These are phyloP conservation scores for Coleophora deauratella DNA, from an alignment of 2,888 invertebrate genomes.

Conservation along the genomic window DNA sequence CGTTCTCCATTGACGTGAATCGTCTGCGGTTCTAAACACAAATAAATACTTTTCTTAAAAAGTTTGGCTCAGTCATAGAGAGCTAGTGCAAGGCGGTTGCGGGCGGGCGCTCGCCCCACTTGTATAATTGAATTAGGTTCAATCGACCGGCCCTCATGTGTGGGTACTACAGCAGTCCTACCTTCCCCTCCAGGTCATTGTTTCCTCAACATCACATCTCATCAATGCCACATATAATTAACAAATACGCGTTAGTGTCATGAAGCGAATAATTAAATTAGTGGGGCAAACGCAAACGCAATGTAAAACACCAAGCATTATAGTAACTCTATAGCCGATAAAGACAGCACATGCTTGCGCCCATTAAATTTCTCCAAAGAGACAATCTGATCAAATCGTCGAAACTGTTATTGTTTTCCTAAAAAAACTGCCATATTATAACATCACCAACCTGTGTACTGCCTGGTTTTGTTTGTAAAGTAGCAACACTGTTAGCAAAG, in stretches of 20 bases:
- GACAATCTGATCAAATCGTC: no score
- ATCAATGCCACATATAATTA: slow-evolving; percentile 16
- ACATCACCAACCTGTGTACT: no score
- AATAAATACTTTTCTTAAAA: slow-evolving; percentile 30
- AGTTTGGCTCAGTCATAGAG: slow-evolving; percentile 22
- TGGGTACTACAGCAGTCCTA: slow-evolving; percentile 10
- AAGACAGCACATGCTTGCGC: no score
- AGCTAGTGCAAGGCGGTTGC: slow-evolving; percentile 28
- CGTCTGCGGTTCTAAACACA: slow-evolving; percentile 23
- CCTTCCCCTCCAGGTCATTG: slow-evolving; percentile 37
- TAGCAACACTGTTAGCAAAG: no score
- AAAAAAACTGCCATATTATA: no score
- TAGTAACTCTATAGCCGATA: no score
- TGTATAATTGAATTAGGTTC: slow-evolving; percentile 68
- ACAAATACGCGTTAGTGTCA: slow-evolving; percentile 1
- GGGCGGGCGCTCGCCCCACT: slow-evolving; percentile 49
- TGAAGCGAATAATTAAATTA: no score
- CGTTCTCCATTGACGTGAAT: slow-evolving; percentile 20
- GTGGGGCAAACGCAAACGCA: no score
- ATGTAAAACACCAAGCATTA: no score
- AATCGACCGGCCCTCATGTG: slow-evolving; percentile 42
- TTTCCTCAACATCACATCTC: slow-evolving; percentile 26
- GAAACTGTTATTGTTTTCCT: no score
- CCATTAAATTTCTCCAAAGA: no score
- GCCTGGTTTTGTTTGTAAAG: no score